Evolutionary conservation across 2,797 vertebrate species (phyloP), one percentile per base, ranked within the genome.

Genomic region (Enteromius afrohamiltoni): DNA sequence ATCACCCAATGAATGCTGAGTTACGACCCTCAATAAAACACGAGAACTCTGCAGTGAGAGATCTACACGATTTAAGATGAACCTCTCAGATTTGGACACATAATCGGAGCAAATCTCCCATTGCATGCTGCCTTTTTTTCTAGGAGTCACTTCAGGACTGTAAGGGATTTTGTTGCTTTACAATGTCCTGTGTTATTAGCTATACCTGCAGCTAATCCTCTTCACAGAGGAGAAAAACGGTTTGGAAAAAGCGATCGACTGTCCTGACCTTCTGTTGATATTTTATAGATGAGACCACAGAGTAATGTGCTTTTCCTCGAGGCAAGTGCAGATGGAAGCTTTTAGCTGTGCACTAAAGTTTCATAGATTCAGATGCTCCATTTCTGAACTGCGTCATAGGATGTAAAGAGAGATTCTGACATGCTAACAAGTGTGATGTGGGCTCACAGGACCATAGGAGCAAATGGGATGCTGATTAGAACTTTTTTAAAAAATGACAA

Each of bases 11-110:
- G 47, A 49, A n/a, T 13, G 0, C 10, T 26, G 40, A 49, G 60
- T 68, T 73, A 79, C 3, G 29, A 31, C 65, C 51, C 78, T 80
- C 77, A 80, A 76, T 86, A 62, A 86, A 83, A 80, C 51, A 85
- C 55, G 23, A 47, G 34, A 37, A 62, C 55, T 60, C 80, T 82
- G 49, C 40, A 16, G 45, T 40, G 17, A 23, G 51, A 42, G 71
- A 73, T 83, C 29, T 2, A 16, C 76, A 34, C 8, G 49, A 64
- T 64, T 77, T 31, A 17, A 74, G 55, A 67, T 47, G 16, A 62
- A 77, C 17, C 17, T n/a, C 29, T 51, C 68, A 64, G 42, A 81
- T 74, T n/a, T 64, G 21, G 55, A 49, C 26, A 53, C 29, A 26
- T 65, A 76, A 76, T 51, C n/a, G 9, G 49, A 77, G 23, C 5